Evolutionary conservation across 2,888 invertebrate species (phyloP).

Genomic region (Allolobophora icterica): DNA sequence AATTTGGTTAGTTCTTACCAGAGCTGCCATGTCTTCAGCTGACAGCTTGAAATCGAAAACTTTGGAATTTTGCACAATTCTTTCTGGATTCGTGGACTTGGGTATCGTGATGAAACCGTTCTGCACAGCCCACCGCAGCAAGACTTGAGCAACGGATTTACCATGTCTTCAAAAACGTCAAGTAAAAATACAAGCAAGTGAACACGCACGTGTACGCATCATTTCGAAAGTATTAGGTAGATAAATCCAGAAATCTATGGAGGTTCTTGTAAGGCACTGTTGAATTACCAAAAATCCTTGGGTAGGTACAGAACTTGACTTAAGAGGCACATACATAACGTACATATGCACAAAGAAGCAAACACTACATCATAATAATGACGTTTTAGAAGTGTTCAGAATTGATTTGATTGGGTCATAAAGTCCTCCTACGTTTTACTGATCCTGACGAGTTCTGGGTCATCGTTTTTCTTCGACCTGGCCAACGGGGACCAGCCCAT

Average conservation of each 20-base stretch:
- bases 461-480: constrained; percentile 49
- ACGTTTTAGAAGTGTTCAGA: too few species aligned
- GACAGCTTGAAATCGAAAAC: constrained; percentile 54
- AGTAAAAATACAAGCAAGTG: neutral
- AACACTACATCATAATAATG: too few species aligned
- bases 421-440: constrained; percentile 48
- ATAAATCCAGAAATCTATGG: too few species aligned
- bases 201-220: too few species aligned
- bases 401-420: neutral
- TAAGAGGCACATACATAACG: too few species aligned
- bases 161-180: constrained; percentile 46
- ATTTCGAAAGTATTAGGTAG: too few species aligned
- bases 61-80: constrained; percentile 51
- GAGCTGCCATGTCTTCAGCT: constrained; percentile 50
- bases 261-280: too few species aligned
- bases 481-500: constrained; percentile 55
- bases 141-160: constrained; percentile 52
- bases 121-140: constrained; percentile 55
- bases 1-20: constrained; percentile 28
- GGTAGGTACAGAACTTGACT: too few species aligned
- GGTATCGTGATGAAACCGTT: constrained; percentile 56
- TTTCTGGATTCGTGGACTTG: constrained; percentile 48
- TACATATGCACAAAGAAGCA: too few species aligned
- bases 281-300: too few species aligned
- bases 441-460: constrained; percentile 49